Evolutionary conservation across 2,113 vertebrate species (phyloP).

Genomic region (Merops nubicus): DNA sequence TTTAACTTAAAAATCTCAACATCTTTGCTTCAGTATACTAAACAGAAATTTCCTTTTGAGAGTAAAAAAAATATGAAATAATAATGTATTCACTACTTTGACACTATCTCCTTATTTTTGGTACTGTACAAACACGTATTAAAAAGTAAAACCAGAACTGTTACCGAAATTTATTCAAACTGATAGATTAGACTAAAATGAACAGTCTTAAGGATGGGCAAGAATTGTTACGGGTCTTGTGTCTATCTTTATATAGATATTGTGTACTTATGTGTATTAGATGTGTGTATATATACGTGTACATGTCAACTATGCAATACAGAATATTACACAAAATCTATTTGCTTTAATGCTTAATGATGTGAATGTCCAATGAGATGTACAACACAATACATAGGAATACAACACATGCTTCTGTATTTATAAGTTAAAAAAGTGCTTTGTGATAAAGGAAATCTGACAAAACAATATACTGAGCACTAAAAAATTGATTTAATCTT

Average conservation of each 20-base stretch:
- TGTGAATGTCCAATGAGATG: background rate
- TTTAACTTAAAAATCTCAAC: background rate
- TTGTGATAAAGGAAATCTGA: background rate
- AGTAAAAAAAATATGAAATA: background rate
- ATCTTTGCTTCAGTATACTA: background rate
- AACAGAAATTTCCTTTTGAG: background rate
- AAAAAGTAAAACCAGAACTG: background rate
- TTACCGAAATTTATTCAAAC: background rate
- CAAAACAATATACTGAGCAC: background rate
- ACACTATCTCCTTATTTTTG: background rate
- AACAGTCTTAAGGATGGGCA: background rate
- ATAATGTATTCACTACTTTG: background rate
- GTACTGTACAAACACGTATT: background rate
- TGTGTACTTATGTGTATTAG: background rate
- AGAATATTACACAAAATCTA: background rate
- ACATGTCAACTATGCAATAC: background rate
- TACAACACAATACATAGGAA: background rate
- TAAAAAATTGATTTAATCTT: background rate
- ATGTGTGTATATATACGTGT: background rate
- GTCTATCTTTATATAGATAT: background rate
- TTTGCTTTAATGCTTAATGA: background rate
- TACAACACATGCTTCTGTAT: background rate
- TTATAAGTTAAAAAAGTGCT: background rate
- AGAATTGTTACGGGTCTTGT: background rate
- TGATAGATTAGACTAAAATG: background rate